phyloP scores from a whole-genome alignment of 2,888 invertebrate genomes.

The Piscicola geometra region DNA sequence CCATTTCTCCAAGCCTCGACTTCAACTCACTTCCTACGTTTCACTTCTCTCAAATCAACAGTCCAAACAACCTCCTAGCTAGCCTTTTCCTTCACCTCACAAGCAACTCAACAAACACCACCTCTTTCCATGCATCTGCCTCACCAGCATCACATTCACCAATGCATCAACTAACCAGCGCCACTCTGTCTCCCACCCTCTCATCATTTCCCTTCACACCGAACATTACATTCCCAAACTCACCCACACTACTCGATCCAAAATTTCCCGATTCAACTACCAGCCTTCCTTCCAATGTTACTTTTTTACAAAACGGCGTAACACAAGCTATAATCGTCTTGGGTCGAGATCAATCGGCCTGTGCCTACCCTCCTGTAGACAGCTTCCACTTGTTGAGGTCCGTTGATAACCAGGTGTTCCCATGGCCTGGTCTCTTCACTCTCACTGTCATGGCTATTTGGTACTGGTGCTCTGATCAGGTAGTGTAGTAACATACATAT shows the following conservation, averaged over 20 bases:
- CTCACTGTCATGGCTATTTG: constrained; percentile 46
- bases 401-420: constrained; percentile 43
- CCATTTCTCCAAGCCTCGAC: not conserved
- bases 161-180: too few relatives aligned
- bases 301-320: too few relatives aligned
- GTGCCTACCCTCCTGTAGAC: constrained; percentile 38
- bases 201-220: not conserved
- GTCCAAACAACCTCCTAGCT: not conserved
- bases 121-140: too few relatives aligned
- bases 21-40: not conserved
- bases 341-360: constrained; percentile 5
- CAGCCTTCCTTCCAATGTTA: too few relatives aligned
- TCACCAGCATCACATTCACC: too few relatives aligned
- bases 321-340: not conserved
- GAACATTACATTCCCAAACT: not conserved
- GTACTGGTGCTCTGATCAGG: constrained; percentile 45
- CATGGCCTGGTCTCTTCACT: constrained; percentile 47
- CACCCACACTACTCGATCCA: not conserved
- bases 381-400: constrained; percentile 44
- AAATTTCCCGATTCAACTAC: too few relatives aligned
- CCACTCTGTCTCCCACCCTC: too few relatives aligned
- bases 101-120: not conserved
- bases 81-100: not conserved
- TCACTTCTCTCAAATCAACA: not conserved
- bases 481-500: constrained; percentile 31